Conservation (phyloP, 2,888 invertebrate genomes). For the Galerucella pusilla region DNA sequence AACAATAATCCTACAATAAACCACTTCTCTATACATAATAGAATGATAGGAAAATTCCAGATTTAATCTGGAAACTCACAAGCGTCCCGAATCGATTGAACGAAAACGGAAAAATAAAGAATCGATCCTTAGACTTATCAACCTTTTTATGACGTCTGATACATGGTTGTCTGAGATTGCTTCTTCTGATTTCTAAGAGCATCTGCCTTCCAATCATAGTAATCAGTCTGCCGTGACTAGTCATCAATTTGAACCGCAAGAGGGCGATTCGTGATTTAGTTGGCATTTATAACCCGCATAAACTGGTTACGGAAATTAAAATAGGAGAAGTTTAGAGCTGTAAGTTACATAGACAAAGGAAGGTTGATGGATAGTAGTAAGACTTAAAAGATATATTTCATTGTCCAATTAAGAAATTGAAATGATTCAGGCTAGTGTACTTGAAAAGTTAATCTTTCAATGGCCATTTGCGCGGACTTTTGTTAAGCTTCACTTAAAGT, state of each 20-base stretch:
- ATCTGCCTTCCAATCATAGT: constrained; percentile 44
- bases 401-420: too few species aligned
- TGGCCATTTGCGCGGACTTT: too few species aligned
- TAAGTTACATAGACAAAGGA: background rate
- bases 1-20: background rate
- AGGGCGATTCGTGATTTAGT: constrained; percentile 31
- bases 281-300: constrained; percentile 39
- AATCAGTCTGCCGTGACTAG: constrained; percentile 43
- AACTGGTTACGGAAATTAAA: constrained; percentile 16
- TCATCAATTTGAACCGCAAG: constrained; percentile 40
- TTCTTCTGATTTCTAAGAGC: constrained; percentile 36
- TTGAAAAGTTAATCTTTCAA: too few species aligned
- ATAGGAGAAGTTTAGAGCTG: background rate
- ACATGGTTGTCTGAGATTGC: constrained; percentile 44
- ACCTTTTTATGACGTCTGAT: constrained; percentile 44
- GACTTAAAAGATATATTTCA: too few species aligned
- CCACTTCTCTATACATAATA: background rate
- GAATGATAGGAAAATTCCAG: background rate
- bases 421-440: too few species aligned
- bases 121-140: constrained; percentile 40
- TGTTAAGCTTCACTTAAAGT: too few species aligned
- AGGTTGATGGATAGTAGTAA: background rate
- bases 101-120: constrained; percentile 34
- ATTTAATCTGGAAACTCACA: constrained; percentile 10
- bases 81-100: constrained; percentile 7